Base-by-base conservation (phyloP, 2,888 invertebrate genomes). In the Portevinia maculata region DNA sequence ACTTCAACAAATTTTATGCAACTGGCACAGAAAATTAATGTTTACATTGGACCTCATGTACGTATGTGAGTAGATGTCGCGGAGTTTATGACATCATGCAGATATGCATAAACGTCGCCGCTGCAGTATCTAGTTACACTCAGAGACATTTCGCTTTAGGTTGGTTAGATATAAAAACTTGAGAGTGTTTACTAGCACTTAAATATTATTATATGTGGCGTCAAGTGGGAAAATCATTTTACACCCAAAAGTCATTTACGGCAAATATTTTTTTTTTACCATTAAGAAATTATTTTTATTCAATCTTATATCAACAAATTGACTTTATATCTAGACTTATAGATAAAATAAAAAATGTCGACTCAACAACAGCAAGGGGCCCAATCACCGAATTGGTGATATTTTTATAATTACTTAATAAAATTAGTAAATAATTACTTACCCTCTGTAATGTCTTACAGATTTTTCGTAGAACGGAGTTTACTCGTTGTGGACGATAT, bases 1-100 rank as follows among this genome's bases (percentile, higher is more conserved):
- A 73, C 79, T 79, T 79, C 79, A 79, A 79, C 48, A 32, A 65
- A 73, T 67, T 73, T 67, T 73, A 67, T 60, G 48, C 59, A 73
- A 73, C 65, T 73, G 73, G 73, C 79, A 79, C 73, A 79, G 79
- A 79, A 65, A 79, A 79, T 73, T 73, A 32, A 73, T 73, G 79
- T 79, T 79, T 79, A 53, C 57, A 24, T 30, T 13, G 65, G 28
- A 7, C 46, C 60, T 13, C 15, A 13, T 13, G n/a, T n/a, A 39
- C 6, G 7, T 15, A 39, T 13, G 39, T 1, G n/a, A n/a, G 32
- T 7, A 11, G 13, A 9, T 59, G n/a, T n/a, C n/a, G n/a, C n/a
- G n/a, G n/a, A 13, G n/a, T n/a, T n/a, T n/a, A 62, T 76, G 69
- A 69, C 78, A 78, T 78, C 70, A 78, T 70, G 32, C 32, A 46